A percentile compares a stretch with the other conserved stretches of the same genome.
These are phyloP conservation scores for Onthophagus sagittarius DNA, from an alignment of 2,888 invertebrate genomes.

Conservation along the genomic window DNA sequence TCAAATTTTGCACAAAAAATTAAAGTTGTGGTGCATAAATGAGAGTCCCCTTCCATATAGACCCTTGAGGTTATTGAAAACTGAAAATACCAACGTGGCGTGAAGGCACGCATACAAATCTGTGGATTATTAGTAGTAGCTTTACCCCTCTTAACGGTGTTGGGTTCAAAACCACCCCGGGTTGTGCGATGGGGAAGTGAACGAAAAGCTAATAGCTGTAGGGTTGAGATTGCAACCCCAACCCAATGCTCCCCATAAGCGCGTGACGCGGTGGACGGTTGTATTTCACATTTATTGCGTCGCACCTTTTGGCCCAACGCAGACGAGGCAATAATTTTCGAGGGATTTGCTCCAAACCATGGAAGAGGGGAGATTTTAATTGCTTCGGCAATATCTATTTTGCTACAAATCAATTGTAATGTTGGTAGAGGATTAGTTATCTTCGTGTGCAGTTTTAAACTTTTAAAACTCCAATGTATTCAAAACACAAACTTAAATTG, in stretches of 20 bases:
- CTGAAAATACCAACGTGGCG: neutral
- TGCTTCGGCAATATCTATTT: neutral
- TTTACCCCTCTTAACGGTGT: neutral
- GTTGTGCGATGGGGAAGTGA: neutral
- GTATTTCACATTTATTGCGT: neutral
- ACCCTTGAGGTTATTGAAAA: neutral
- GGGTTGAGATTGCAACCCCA: neutral
- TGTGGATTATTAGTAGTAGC: neutral
- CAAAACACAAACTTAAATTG: no score
- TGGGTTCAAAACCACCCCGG: neutral
- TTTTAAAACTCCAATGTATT: no score
- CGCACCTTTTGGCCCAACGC: neutral
- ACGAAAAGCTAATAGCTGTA: neutral
- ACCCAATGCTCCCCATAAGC: neutral
- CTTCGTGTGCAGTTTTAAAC: neutral
- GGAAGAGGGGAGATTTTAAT: neutral
- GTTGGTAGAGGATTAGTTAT: neutral
- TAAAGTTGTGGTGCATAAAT: neutral
- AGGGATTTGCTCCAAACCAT: neutral
- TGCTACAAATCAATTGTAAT: neutral
- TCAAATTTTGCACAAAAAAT: neutral
- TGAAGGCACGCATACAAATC: neutral
- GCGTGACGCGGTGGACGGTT: neutral
- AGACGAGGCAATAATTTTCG: neutral
- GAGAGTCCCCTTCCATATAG: neutral